These are phyloP conservation scores for Ictalurus punctatus DNA, from an alignment of 2,113 vertebrate species.

Conservation along the genomic window DNA sequence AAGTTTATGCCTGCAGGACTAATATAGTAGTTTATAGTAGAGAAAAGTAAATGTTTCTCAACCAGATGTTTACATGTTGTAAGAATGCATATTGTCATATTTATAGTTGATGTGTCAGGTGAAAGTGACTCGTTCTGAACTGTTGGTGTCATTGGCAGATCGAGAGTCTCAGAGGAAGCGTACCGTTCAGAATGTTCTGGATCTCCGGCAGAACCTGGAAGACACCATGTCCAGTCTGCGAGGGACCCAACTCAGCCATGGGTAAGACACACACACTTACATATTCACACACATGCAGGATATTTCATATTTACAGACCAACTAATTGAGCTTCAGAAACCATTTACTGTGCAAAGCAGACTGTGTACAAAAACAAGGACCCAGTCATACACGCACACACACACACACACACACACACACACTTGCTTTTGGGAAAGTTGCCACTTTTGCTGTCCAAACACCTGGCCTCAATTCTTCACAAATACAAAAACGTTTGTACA, in stretches of 20 bases:
- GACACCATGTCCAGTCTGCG: slow-evolving; percentile 97
- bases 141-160: slow-evolving; percentile 71
- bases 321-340: slow-evolving; percentile 14
- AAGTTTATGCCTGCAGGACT: neutral
- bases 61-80: neutral
- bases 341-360: slow-evolving; percentile 14
- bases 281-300: neutral
- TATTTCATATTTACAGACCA: slow-evolving; percentile 7
- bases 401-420: neutral
- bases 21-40: neutral
- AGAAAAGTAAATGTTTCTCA: neutral
- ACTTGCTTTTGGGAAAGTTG: slow-evolving; percentile 26
- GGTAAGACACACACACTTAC: slow-evolving; percentile 69
- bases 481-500: slow-evolving; percentile 38
- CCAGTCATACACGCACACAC: neutral
- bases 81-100: neutral
- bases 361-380: slow-evolving; percentile 9
- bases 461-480: slow-evolving; percentile 39
- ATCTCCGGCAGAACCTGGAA: slow-evolving; percentile 96
- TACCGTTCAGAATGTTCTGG: slow-evolving; percentile 95
- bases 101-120: neutral
- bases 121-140: neutral
- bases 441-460: slow-evolving; percentile 47
- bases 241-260: slow-evolving; percentile 92
- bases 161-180: slow-evolving; percentile 96